Conservation (phyloP, 1,140 invertebrate species). For the Euwallacea fornicatus region DNA sequence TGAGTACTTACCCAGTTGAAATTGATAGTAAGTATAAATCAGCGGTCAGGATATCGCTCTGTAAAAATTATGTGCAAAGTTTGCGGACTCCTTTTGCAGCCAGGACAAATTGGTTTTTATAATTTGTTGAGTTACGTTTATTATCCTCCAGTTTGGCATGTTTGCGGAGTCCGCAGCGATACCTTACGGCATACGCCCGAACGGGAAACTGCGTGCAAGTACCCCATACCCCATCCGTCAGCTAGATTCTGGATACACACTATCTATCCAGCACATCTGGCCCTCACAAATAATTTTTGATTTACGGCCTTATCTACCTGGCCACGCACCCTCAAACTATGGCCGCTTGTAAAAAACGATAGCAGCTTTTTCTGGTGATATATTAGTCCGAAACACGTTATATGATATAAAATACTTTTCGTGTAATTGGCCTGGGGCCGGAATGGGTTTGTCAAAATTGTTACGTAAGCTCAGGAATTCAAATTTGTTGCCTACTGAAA, state of each 20-base stretch:
- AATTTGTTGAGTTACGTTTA: conserved; percentile 46
- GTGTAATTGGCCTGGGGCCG: neutral
- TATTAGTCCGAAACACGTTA: conserved; percentile 22
- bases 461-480: neutral
- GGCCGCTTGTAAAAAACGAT: conserved; percentile 34
- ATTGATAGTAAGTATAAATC: conserved; percentile 51
- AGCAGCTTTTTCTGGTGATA: conserved; percentile 20
- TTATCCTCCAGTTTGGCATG: conserved; percentile 29
- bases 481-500: conserved; percentile 2
- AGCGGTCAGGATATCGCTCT: conserved; percentile 48
- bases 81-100: conserved; percentile 48
- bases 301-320: conserved; percentile 36
- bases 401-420: conserved; percentile 7
- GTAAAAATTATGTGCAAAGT: conserved; percentile 51
- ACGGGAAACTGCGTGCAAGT: conserved; percentile 9
- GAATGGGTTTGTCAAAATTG: neutral
- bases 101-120: conserved; percentile 50
- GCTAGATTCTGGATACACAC: conserved; percentile 34
- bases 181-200: neutral
- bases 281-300: conserved; percentile 39
- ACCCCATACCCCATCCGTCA: conserved; percentile 35
- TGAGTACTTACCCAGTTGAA: conserved; percentile 48
- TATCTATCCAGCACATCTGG: conserved; percentile 39
- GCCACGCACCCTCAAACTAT: conserved; percentile 30
- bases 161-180: neutral